Evolutionary conservation across 2,888 invertebrate species (phyloP), one percentile per base, ranked within the genome.

Genomic region (Hypena proboscidalis): DNA sequence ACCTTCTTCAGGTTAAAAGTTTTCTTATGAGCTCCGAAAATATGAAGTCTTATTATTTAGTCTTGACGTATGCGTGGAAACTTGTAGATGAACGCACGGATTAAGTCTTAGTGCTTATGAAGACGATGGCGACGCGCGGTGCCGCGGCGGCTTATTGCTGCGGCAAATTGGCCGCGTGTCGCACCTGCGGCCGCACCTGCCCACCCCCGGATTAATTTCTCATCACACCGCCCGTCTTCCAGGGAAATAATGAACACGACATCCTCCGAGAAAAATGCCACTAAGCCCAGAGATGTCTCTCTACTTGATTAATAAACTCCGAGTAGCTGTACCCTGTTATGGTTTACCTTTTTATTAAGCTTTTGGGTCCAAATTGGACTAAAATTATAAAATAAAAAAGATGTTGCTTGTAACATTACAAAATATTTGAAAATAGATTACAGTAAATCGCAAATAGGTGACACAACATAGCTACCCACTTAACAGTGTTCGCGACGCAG

Each of bases 121-220:
- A 61, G 60, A 55, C 38, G 50, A 37, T 50, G 46, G 40, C 34
- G 43, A 33, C 42, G 30, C 40, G 50, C 49, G 47, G n/a, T n/a
- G n/a, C n/a, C n/a, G n/a, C n/a, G 52, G 39, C 52, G 53, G 67
- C 59, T 75, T 74, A 73, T 70, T 68, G 64, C 69, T 72, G 72
- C 67, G 70, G 82, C 63, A 80, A 81, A 85, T 84, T 80, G 83
- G 77, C 73, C 74, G 67, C 69, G 61, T 54, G 56, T 57, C 58
- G 67, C 88, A 85, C 83, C 86, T 85, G 87, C 76, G 74, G 55
- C 68, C 54, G 50, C 85, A 83, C 84, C 85, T 85, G 83, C 80
- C 72, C 70, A 59, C 66, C 71, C 74, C 68, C 68, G 86, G 90
- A 89, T 90, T 90, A 90, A 89, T 90, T 86, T 87, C 89, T 89